Evolutionary conservation across 2,888 invertebrate genomes (phyloP), one percentile per base, ranked within the genome.

Genomic region (Thera obeliscata): DNA sequence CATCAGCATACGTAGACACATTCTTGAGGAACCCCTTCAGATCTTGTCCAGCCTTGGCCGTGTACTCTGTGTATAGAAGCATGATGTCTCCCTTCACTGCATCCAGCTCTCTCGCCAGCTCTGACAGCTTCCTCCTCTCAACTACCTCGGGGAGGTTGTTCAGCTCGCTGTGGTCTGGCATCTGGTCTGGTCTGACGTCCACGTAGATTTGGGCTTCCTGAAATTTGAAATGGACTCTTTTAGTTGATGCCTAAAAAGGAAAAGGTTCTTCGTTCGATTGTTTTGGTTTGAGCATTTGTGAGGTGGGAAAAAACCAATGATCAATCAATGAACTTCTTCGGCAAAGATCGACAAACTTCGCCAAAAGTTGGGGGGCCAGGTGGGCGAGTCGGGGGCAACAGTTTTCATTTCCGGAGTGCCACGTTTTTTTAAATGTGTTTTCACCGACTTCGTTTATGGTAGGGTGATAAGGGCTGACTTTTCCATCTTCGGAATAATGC

Each of bases 21-120:
- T 89, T 89, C 11, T 67, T 76, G 5, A 89, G 67, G 76, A 92
- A 92, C 3, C 50, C 72, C 69, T 84, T 86, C 70, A 91, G 75
- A 11, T 90, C 88, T 0, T 72, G 73, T 0, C 87, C 87, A 3
- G 88, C 81, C 46, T 82, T 76, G 0, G 85, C 82, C 0, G 88
- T 80, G 76, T 81, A 91, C 78, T 91, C 90, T 0, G 89, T 91
- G 78, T 89, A 93, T 0, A 93, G 83, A 0, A 87, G 81, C 2
- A 90, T 69, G 0, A 87, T 87, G 1, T 91, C 90, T 0, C 73
- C 76, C 72, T 84, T 86, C 2, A 83, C 81, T 0, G 74, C 61
- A n/a, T 82, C 75, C 43, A 91, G 76, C 38, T 90, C 83, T 1
- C 78, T 68, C 0, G 78, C 65, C 66, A 90, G 79, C 58, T 89